Percentiles rank a stretch among this genome's conserved stretches.
Conservation (phyloP, 2,113 vertebrate species). For the Mesocricetus auratus region DNA sequence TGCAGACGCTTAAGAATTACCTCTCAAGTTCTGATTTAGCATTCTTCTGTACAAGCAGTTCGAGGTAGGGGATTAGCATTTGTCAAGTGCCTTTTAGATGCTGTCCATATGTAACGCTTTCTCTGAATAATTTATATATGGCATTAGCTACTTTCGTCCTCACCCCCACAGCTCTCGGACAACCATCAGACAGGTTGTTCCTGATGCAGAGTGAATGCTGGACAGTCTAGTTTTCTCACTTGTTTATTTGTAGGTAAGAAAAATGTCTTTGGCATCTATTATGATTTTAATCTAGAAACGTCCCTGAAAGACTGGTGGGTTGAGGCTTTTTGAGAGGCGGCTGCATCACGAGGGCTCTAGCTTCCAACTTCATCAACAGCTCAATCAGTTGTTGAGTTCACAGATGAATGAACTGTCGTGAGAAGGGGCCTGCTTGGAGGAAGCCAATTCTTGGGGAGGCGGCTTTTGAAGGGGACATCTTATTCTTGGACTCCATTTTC, state of each 20-base stretch:
- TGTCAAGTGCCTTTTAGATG: background rate
- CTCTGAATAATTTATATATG: background rate
- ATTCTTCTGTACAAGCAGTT: background rate
- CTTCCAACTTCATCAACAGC: background rate
- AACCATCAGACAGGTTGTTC: background rate
- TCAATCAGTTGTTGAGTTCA: background rate
- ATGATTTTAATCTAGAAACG: background rate
- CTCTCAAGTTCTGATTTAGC: background rate
- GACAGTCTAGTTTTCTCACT: background rate
- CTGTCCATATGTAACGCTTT: background rate
- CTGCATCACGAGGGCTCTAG: background rate
- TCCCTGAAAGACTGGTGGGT: background rate
- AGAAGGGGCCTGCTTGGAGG: background rate
- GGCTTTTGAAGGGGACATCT: background rate
- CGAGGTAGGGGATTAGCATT: background rate
- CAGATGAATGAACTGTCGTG: background rate
- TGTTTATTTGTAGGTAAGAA: slow-evolving; percentile 7
- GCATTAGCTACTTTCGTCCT: background rate
- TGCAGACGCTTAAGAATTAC: background rate
- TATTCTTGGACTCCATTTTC: too few relatives aligned
- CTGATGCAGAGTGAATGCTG: background rate
- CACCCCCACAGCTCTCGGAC: background rate
- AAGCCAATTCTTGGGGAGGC: background rate
- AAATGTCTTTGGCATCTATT: background rate
- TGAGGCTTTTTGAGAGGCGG: background rate